phyloP scores from a whole-genome alignment of 2,797 vertebrate genomes.

The Chloroceryle amazona region DNA sequence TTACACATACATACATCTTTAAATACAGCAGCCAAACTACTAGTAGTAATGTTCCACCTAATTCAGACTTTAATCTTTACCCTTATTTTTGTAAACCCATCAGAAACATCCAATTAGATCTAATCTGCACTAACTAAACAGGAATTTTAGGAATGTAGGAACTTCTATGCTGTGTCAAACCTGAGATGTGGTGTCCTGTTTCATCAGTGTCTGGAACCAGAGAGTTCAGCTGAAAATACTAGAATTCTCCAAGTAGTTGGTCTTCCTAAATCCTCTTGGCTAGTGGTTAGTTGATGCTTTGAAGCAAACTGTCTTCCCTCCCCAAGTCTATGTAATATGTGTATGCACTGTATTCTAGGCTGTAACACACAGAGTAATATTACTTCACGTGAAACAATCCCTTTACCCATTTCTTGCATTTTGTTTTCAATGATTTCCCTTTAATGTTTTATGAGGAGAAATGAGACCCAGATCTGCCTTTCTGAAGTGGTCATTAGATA shows the following conservation, averaged over 20 bases:
- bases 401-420: background rate
- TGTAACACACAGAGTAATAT: background rate
- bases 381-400: background rate
- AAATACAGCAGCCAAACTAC: background rate
- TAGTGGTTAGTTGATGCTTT: background rate
- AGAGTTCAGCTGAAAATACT: background rate
- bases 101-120: background rate
- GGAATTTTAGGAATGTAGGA: conserved; percentile 5
- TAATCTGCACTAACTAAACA: background rate
- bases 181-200: background rate
- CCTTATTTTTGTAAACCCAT: background rate
- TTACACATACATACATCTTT: background rate
- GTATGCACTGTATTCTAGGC: background rate
- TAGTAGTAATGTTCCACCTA: background rate
- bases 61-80: background rate
- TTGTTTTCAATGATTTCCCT: background rate
- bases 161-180: background rate
- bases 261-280: background rate
- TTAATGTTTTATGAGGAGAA: background rate
- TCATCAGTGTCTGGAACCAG: background rate
- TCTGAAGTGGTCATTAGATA: background rate
- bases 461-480: background rate
- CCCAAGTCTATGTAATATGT: background rate
- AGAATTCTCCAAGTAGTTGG: background rate
- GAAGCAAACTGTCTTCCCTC: background rate